Evolutionary conservation across 35 echinoderm and acorn worm species (phyloP).

Genomic region (Heliocidaris erythrogramma): DNA sequence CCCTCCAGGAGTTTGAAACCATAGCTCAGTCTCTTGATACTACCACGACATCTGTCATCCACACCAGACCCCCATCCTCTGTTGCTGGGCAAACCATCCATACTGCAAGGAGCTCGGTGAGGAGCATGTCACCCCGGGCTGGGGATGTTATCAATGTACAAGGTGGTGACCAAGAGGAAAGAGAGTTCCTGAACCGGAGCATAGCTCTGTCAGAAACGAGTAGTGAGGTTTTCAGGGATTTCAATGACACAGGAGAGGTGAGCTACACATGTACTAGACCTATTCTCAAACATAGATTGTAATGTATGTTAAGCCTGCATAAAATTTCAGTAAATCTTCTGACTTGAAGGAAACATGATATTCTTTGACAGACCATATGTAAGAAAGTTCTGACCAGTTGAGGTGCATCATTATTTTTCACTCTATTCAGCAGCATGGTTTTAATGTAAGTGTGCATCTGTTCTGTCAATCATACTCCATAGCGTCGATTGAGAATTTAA

Average conservation of each 20-base stretch:
- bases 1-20: conserved; percentile 66
- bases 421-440: too few species aligned
- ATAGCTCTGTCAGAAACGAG: conserved; percentile 68
- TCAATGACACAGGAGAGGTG: conserved; percentile 43
- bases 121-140: neutral
- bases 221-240: conserved; percentile 40
- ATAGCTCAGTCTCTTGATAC: conserved; percentile 55
- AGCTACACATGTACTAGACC: neutral
- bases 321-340: too few species aligned
- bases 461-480: too few species aligned
- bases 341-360: too few species aligned
- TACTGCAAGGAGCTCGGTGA: neutral
- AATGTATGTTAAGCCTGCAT: too few species aligned
- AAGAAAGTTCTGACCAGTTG: too few species aligned
- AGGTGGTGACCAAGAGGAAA: conserved; percentile 26
- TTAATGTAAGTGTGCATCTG: too few species aligned
- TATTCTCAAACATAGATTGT: too few species aligned
- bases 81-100: neutral
- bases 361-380: too few species aligned
- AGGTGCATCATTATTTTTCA: too few species aligned
- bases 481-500: too few species aligned
- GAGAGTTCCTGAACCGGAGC: conserved; percentile 67
- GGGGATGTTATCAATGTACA: conserved; percentile 24
- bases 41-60: conserved; percentile 34
- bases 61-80: neutral